These are phyloP conservation scores for Caenorhabditis inopinata DNA, from an alignment of 1,140 invertebrate species.

Conservation along the genomic window DNA sequence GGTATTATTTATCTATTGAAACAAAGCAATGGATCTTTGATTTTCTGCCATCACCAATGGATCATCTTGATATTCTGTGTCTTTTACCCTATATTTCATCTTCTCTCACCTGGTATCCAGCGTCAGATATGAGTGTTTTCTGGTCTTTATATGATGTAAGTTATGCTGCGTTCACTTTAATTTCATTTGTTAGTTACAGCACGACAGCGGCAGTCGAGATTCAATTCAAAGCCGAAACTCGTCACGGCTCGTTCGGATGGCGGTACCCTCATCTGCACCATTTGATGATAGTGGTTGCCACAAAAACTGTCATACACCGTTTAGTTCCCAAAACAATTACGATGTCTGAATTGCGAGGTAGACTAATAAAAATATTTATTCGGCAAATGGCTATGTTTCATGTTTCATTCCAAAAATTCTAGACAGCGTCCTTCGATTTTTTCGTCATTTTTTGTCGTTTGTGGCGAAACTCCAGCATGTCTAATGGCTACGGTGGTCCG, in stretches of 20 bases:
- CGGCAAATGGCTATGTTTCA: too few relatives aligned
- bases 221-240: background rate
- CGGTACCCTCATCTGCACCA: background rate
- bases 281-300: background rate
- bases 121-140: background rate
- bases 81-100: background rate
- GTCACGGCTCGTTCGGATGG: background rate
- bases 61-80: background rate
- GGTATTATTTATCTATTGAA: background rate
- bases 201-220: background rate
- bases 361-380: too few relatives aligned
- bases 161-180: background rate
- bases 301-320: background rate
- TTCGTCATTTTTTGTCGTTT: too few relatives aligned
- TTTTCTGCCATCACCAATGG: background rate
- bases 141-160: background rate
- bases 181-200: background rate
- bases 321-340: background rate
- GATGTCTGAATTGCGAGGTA: background rate
- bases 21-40: slow-evolving; percentile 7
- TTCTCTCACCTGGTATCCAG: background rate
- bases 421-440: too few relatives aligned
- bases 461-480: too few relatives aligned
- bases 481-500: too few relatives aligned
- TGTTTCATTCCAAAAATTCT: too few relatives aligned